Conservation (phyloP, 2,113 vertebrate species). For the Redunca redunca region DNA sequence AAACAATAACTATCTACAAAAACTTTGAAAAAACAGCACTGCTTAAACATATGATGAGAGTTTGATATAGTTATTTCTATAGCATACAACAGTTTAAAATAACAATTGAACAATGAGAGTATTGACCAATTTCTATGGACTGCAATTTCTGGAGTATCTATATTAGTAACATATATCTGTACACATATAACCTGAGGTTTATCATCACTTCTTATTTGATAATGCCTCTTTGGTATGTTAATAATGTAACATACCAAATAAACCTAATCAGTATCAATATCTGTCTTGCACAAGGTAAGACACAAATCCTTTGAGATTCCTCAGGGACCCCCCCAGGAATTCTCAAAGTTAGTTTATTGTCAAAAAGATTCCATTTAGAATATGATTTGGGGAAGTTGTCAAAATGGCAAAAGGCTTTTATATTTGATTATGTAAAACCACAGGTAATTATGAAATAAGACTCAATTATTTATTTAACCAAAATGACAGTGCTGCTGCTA, state of each 20-base stretch:
- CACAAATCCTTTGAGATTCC: neutral
- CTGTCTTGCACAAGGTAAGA: neutral
- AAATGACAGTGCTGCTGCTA: neutral
- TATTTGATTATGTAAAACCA: neutral
- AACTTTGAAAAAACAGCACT: neutral
- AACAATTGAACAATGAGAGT: neutral
- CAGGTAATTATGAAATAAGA: neutral
- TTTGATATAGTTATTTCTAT: neutral
- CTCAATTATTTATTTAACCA: neutral
- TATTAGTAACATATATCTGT: neutral
- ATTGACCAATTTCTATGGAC: neutral
- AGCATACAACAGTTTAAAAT: neutral
- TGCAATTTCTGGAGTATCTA: neutral
- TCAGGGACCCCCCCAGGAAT: neutral
- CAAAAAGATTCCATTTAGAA: neutral
- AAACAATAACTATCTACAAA: neutral
- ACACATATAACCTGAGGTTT: neutral
- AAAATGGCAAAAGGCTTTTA: neutral
- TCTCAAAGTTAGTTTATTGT: neutral
- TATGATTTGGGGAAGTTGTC: neutral
- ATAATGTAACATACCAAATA: neutral
- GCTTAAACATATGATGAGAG: neutral
- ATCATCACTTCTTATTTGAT: neutral
- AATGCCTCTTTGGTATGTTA: neutral
- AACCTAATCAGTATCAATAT: neutral